A percentile compares a stretch with the other conserved stretches of the same genome.
Evolutionary conservation across 1,140 invertebrate species (phyloP).

Genomic region (Ceratina japonica): DNA sequence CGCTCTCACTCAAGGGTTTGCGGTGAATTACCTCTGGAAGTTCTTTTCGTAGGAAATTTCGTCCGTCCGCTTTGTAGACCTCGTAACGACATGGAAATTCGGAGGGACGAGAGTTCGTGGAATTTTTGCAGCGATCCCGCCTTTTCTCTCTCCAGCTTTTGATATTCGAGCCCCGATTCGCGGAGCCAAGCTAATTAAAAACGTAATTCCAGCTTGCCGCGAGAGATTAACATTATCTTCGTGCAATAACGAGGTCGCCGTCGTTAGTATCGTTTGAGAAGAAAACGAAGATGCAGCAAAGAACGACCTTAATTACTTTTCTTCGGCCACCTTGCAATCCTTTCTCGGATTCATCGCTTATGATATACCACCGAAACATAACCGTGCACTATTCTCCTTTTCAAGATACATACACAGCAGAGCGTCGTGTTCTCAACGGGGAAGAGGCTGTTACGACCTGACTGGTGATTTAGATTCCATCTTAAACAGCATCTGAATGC

Average conservation of each 20-base stretch:
- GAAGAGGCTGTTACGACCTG: not conserved
- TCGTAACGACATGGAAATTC: not conserved
- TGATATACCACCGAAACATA: slow-evolving; percentile 5
- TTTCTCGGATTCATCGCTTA: not conserved
- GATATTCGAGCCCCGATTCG: not conserved
- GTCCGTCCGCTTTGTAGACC: too few species aligned
- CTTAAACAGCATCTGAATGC: not conserved
- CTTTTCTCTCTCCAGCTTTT: not conserved
- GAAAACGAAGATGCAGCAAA: not conserved
- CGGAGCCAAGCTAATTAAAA: slow-evolving; percentile 10
- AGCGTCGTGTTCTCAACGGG: not conserved
- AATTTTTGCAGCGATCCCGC: slow-evolving; percentile 3
- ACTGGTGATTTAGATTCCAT: slow-evolving; percentile 13
- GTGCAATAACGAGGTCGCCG: slow-evolving; percentile 11
- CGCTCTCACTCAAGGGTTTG: not conserved
- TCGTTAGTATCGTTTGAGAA: slow-evolving; percentile 18
- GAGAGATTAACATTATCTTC: slow-evolving; percentile 30
- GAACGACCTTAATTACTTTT: slow-evolving; percentile 32
- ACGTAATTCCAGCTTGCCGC: slow-evolving; percentile 5
- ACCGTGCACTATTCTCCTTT: slow-evolving; percentile 5
- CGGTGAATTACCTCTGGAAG: not conserved
- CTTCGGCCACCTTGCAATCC: not conserved
- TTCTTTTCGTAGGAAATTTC: not conserved
- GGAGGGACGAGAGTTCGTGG: not conserved
- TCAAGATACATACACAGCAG: not conserved